phyloP scores from a whole-genome alignment of 2,797 vertebrate species.

The Bovichtus variegatus region DNA sequence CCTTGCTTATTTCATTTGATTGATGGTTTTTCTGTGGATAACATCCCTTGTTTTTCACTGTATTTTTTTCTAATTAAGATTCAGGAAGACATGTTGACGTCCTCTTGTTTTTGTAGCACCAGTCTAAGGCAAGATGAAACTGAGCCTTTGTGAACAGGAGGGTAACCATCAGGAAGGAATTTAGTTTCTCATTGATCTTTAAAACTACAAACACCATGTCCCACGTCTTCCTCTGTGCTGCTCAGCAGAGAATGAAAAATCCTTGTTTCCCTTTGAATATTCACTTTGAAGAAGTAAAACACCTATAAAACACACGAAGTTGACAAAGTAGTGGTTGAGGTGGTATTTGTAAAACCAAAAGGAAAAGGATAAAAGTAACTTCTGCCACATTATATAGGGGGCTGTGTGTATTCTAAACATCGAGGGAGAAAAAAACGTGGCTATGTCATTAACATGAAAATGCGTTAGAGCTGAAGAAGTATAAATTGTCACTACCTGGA shows the following conservation, averaged over 20 bases:
- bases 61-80: conserved; percentile 65
- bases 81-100: conserved; percentile 44
- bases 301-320: conserved; percentile 26
- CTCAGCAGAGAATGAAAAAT: conserved; percentile 31
- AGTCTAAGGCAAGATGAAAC: conserved; percentile 52
- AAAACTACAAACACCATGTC: conserved; percentile 45
- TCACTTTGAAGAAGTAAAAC: conserved; percentile 47
- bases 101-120: conserved; percentile 45
- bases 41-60: conserved; percentile 57
- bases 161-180: conserved; percentile 53
- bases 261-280: conserved; percentile 25
- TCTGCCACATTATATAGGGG: conserved; percentile 4
- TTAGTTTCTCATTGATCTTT: conserved; percentile 61
- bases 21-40: conserved; percentile 68
- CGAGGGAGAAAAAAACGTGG: conserved; percentile 12
- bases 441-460: conserved; percentile 39
- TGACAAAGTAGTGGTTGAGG: conserved; percentile 18
- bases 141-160: conserved; percentile 44
- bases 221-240: conserved; percentile 30
- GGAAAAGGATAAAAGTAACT: conserved; percentile 37
- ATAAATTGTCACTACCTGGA: conserved; percentile 32
- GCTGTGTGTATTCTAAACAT: conserved; percentile 14
- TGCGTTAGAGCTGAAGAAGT: conserved; percentile 21
- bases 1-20: conserved; percentile 70
- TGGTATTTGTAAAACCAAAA: conserved; percentile 42